Conservation (phyloP, 2,797 vertebrate genomes). For the Alectoris magna region DNA sequence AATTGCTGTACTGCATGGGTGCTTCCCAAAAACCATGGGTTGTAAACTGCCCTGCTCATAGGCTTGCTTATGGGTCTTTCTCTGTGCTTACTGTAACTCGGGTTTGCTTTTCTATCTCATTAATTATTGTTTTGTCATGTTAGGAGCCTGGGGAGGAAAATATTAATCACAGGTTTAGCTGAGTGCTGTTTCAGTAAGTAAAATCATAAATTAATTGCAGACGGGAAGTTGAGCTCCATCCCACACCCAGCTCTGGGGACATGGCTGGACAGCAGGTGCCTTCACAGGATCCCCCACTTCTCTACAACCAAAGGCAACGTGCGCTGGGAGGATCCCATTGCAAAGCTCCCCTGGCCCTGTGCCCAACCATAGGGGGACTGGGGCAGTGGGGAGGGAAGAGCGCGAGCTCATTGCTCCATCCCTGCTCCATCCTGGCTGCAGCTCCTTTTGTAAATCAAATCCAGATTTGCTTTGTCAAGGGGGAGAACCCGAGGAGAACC, state of each 20-base stretch:
- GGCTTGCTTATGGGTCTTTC: not conserved
- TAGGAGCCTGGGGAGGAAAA: conserved; percentile 47
- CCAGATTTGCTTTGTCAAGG: not conserved
- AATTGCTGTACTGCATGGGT: fast-evolving
- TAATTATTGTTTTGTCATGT: conserved; percentile 63
- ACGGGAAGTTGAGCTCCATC: conserved; percentile 22
- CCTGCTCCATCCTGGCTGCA: not conserved
- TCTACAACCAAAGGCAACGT: no score
- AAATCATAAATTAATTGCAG: conserved; percentile 70
- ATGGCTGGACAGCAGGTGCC: not conserved
- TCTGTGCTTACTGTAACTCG: conserved; percentile 34
- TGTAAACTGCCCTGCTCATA: not conserved
- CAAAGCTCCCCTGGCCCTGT: not conserved
- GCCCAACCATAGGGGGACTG: not conserved
- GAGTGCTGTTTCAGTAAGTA: conserved; percentile 58
- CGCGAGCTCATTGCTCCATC: not conserved
- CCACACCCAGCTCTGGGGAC: not conserved
- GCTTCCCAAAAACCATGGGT: fast-evolving
- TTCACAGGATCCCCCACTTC: not conserved
- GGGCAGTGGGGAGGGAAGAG: fast-evolving
- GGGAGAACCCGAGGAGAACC: not conserved
- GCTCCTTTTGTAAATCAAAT: not conserved
- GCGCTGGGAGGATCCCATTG: not conserved
- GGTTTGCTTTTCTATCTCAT: conserved; percentile 51
- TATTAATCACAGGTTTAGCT: conserved; percentile 52